Percentiles rank a stretch among this genome's conserved stretches.
phyloP scores from a whole-genome alignment of 2,797 vertebrate species.

The Leucoraja ocellata region DNA sequence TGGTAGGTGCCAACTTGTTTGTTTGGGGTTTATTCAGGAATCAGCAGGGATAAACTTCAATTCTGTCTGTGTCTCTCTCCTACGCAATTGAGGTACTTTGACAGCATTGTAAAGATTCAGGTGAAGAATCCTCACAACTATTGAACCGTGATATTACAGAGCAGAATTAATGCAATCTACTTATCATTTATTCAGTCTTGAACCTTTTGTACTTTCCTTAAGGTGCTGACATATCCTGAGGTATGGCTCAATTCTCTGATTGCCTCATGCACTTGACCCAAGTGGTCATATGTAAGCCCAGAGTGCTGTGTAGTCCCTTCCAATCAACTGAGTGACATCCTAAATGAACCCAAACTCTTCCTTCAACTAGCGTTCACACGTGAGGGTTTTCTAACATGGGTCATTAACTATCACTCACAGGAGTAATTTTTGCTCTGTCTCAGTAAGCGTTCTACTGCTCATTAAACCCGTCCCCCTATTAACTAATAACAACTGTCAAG shows the following conservation, averaged over 20 bases:
- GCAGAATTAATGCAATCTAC: not conserved
- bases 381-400: not conserved
- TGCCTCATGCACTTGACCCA: not conserved
- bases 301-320: not conserved
- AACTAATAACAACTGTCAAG: not conserved
- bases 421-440: not conserved
- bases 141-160: not conserved
- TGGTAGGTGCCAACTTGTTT: constrained; percentile 3
- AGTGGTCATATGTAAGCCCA: not conserved
- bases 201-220: not conserved
- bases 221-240: not conserved
- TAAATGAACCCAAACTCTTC: not conserved
- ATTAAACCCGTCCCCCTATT: not conserved
- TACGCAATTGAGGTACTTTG: constrained; percentile 4
- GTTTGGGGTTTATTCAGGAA: not conserved
- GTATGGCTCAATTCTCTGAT: not conserved
- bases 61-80: not conserved
- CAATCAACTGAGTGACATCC: not conserved
- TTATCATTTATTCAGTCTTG: not conserved
- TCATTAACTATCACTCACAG: not conserved
- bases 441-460: not conserved
- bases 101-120: not conserved
- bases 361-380: not conserved
- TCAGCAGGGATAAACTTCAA: not conserved
- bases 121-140: not conserved